Evolutionary conservation across 2,888 invertebrate species (phyloP), one percentile per base, ranked within the genome.

Genomic region (Polydrusus cervinus): DNA sequence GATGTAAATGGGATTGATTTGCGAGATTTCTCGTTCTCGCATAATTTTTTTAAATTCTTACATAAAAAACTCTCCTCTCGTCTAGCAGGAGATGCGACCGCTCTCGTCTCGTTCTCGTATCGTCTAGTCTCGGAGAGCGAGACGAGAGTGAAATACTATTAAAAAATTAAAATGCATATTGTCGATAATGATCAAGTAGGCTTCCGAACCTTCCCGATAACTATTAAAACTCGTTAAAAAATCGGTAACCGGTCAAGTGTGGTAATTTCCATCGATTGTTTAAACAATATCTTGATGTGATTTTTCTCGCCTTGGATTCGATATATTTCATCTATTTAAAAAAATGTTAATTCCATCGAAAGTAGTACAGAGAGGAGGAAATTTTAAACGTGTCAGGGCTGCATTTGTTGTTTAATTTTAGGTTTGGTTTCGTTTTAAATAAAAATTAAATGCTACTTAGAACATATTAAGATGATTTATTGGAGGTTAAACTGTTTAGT

Each of bases 251-350:
- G 14, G 11, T 51, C 11, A 25, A 51, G 10, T 51, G 51, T 11
- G 25, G 25, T 51, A 51, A 25, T 51, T 51, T 51, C 51, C 51
- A 51, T 51, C 51, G 20, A 51, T 51, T 51, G 51, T 51, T 25
- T 11, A 11, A 51, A 51, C 51, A 20, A 25, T 51, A 51, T 25
- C 25, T 16, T 40, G 9, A 45, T 14, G 11, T 25, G 51, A 51
- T 51, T 51, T 51, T 51, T 51, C 51, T 51, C 13, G 51, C 51
- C 51, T 51, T 51, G 51, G 13, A n/a, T 13, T 45, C 45, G n/a
- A 25, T 51, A 25, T 51, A 51, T 51, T 51, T 51, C 51, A 51
- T 51, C 51, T 7, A 49, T 18, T 49, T 49, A 7, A 16, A 49
- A 49, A 45, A 49, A 49, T 49, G 49, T 18, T 16, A 49, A 49